Conservation (phyloP, 2,113 vertebrate genomes). For the Abramis brama region DNA sequence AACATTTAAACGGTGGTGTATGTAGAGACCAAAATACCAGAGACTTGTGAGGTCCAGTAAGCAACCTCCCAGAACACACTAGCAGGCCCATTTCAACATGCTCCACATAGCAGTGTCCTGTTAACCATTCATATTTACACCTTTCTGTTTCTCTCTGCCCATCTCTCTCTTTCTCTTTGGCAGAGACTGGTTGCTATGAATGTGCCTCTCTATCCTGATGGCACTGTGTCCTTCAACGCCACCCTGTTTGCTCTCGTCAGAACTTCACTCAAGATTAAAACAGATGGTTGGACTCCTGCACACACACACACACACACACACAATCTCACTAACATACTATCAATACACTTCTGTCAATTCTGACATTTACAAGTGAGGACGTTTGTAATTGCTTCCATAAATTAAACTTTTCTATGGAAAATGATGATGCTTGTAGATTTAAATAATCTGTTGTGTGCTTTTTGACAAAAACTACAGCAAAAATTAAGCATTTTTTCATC, state of each 20-base stretch:
- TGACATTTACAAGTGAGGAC: background rate
- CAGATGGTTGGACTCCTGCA: constrained; percentile 76
- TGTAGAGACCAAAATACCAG: background rate
- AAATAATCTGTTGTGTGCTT: background rate
- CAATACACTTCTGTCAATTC: background rate
- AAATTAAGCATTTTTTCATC: background rate
- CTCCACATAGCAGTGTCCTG: background rate
- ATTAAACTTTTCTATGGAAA: background rate
- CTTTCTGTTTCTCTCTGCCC: background rate
- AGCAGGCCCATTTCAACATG: background rate
- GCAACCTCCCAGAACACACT: background rate
- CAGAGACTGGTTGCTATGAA: constrained; percentile 93
- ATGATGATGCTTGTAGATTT: no score
- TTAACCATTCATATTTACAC: background rate
- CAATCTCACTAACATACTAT: background rate
- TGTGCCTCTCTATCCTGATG: constrained; percentile 88
- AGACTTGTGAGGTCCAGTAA: background rate
- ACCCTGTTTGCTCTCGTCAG: constrained; percentile 91
- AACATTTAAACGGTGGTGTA: no score
- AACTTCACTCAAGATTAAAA: constrained; percentile 91
- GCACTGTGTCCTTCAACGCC: constrained; percentile 90
- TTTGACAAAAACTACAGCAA: background rate
- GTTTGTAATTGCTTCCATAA: background rate
- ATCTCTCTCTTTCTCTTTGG: constrained; percentile 8
- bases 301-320: background rate